These are phyloP conservation scores for Tupaia tana DNA, from an alignment of 2,113 vertebrate genomes.

Conservation along the genomic window DNA sequence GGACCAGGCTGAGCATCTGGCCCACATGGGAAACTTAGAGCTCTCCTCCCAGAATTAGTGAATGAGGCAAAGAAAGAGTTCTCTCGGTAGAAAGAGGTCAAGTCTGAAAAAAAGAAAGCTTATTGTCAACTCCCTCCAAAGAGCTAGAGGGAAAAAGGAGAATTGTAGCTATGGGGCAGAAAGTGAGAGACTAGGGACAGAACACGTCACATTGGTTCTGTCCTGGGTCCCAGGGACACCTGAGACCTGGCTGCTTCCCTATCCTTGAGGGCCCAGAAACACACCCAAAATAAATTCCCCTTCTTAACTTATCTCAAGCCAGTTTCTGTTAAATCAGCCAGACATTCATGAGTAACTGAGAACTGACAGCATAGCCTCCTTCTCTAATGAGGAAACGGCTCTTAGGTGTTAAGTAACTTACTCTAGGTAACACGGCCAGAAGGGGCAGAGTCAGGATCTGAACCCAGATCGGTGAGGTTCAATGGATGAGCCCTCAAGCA, in stretches of 20 bases:
- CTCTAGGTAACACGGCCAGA: not conserved
- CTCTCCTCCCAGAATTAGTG: not conserved
- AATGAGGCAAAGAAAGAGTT: not conserved
- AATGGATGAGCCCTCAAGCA: fast-evolving
- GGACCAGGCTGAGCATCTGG: not conserved
- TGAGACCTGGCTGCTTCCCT: not conserved
- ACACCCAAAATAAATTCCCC: too few relatives aligned
- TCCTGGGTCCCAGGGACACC: not conserved
- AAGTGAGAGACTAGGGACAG: not conserved
- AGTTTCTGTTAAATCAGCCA: not conserved
- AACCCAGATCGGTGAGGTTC: not conserved
- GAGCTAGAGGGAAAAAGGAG: not conserved
- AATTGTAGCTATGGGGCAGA: not conserved
- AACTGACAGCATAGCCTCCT: not conserved
- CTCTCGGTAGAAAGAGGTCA: not conserved
- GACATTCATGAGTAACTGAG: not conserved
- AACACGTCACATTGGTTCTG: fast-evolving
- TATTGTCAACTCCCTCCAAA: not conserved
- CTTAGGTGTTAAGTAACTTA: not conserved
- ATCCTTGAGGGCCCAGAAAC: not conserved
- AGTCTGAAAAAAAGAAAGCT: not conserved
- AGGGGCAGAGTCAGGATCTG: not conserved
- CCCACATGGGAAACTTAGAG: not conserved
- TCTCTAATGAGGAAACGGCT: not conserved
- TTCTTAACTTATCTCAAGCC: not conserved